phyloP scores from a whole-genome alignment of 2,797 vertebrate genomes.

The Myripristis jacobus region DNA sequence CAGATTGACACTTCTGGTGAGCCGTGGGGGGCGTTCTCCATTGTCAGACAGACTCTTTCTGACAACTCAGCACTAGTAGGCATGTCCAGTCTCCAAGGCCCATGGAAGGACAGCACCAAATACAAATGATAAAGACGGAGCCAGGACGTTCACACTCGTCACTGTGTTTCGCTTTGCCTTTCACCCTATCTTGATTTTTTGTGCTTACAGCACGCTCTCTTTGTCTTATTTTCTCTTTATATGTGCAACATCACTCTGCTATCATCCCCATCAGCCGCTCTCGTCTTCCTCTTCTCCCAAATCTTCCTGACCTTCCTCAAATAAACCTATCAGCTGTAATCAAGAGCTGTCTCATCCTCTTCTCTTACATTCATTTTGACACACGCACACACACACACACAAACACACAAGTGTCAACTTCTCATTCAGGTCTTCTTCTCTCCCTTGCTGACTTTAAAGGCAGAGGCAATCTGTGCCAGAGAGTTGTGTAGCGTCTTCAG shows the following conservation, averaged over 20 bases:
- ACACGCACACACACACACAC: slow-evolving; percentile 45
- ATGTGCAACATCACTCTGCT: slow-evolving; percentile 36
- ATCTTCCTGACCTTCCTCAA: slow-evolving; percentile 77
- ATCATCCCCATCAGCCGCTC: slow-evolving; percentile 71
- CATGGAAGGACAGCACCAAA: slow-evolving; percentile 52
- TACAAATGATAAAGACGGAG: slow-evolving; percentile 8
- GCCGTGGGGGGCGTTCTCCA: slow-evolving; percentile 53
- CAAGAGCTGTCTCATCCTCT: slow-evolving; percentile 68
- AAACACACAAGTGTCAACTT: slow-evolving; percentile 16
- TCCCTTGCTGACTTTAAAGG: slow-evolving; percentile 52
- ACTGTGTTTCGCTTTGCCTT: slow-evolving; percentile 26
- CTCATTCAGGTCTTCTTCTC: slow-evolving; percentile 57
- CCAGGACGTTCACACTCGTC: slow-evolving; percentile 23
- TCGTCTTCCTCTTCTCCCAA: slow-evolving; percentile 68
- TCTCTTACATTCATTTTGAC: slow-evolving; percentile 66
- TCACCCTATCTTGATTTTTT: slow-evolving; percentile 19
- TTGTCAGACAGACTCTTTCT: slow-evolving; percentile 77
- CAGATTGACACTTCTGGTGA: slow-evolving; percentile 72
- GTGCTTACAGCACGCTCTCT: slow-evolving; percentile 40
- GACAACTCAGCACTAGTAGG: slow-evolving; percentile 76
- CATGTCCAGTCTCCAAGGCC: slow-evolving; percentile 65
- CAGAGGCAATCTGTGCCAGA: slow-evolving; percentile 30
- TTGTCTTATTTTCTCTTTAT: slow-evolving; percentile 22
- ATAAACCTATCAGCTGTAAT: slow-evolving; percentile 80
- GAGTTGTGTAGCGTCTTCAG: slow-evolving; percentile 32